Conservation (phyloP, 2,113 vertebrate species). For the Prietella phreatophila region DNA sequence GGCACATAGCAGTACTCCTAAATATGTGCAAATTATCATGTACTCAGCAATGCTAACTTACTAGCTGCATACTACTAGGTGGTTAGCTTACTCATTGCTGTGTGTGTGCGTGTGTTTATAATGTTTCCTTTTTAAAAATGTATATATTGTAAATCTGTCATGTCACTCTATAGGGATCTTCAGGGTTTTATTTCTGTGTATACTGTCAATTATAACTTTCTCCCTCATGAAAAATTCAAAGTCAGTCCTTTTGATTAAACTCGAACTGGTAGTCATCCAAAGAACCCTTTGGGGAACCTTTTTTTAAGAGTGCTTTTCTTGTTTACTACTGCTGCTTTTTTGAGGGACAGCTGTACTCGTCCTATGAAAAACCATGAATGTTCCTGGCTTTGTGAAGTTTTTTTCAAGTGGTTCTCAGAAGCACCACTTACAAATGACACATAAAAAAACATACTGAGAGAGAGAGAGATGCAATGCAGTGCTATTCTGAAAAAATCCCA, state of each 20-base stretch:
- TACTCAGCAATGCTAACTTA: not conserved
- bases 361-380: not conserved
- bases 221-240: not conserved
- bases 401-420: not conserved
- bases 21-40: not conserved
- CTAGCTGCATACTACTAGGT: not conserved
- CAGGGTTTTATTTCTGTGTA: not conserved
- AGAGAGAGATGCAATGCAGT: not conserved
- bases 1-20: not conserved
- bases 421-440: not conserved
- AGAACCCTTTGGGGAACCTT: not conserved
- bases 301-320: constrained; percentile 5
- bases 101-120: not conserved
- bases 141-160: not conserved
- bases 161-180: not conserved
- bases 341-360: not conserved
- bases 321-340: not conserved
- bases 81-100: not conserved
- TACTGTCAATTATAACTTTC: not conserved
- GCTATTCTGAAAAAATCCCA: not conserved
- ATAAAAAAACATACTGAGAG: no score
- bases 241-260: not conserved
- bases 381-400: not conserved
- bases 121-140: not conserved
- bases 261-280: not conserved